Base-by-base conservation (phyloP, 2,113 vertebrate genomes). In the Nibea albiflora region DNA sequence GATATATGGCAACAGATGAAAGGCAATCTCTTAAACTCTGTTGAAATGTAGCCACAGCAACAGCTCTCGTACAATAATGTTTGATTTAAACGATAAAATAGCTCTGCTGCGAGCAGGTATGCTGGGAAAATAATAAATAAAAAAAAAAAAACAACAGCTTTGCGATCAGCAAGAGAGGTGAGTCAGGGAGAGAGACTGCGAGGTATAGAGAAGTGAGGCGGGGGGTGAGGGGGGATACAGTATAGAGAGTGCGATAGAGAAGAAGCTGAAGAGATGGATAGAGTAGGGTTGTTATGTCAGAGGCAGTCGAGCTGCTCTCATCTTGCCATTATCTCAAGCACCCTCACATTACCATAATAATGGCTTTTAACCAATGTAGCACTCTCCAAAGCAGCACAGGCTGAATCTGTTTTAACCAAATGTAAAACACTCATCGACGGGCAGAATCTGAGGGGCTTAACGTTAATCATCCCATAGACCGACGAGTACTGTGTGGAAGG, bases 311-410 rank as follows among this genome's bases (percentile, higher is more conserved):
- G 91, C 90, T 84, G 93, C 94, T 94, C 92, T 94, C 91, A 94
- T 94, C 94, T 94, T 89, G 93, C 92, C 92, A 94, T 94, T 94
- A 94, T 93, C 94, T 94, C 90, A 92, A 94, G 94, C 89, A 93
- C 92, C 90, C 94, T 94, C 90, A 87, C 93, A 94, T 94, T 94
- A 93, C 92, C 94, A 94, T 94, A 94, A 94, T 94, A 94, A 94
- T 94, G 93, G 94, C 94, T 94, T 94, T 94, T 94, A 94, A 94
- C 93, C 92, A 94, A 94, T 94, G 93, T 92, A 93, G 93, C 90
- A 90, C 92, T 93, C 92, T 93, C 88, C 85, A 93, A 86, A 75
- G 85, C 92, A 76, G 89, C 86, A 82, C 87, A 85, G 92, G 88
- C 92, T 74, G 90, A 94, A 90, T 86, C 88, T 84, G 86, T 92